Evolutionary conservation across 2,113 vertebrate species (phyloP), one percentile per base, ranked within the genome.

Genomic region (Labeo rohita): DNA sequence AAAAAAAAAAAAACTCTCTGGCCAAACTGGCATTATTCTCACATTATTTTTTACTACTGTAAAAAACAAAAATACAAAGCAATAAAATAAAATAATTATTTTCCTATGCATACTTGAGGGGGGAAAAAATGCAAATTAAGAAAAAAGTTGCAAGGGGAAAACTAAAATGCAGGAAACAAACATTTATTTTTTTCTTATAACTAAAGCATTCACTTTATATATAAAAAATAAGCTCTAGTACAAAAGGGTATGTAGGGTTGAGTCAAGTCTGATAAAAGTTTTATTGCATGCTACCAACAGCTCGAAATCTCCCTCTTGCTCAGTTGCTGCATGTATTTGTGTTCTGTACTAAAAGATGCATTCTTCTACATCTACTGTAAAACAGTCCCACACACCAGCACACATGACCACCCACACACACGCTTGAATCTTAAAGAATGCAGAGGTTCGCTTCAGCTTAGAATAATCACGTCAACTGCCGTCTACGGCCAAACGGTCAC

Each of bases 391-490:
- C 65, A 75, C 72, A 77, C 50, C 39, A 52, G 77, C 23, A 56
- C 66, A 80, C 75, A 85, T 59, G 76, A 65, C 52, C 74, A 10
- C 86, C 36, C 80, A 66, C 80, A 76, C 72, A 49, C 68, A 23
- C 18, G 21, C 68, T 61, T 34, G 11, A 34, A 16, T 66, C 49
- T 77, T 39, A 36, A 68, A 36, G 23, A 68, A 50, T 13, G 23
- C 63, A 0, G 28, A 70, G 12, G 39, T 80, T 65, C 39, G 16
- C 59, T 65, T 65, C 8, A 3, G 43, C 56, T 16, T 80, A 23
- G 56, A 80, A 63, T 80, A 80, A 80, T 80, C 78, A 65, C 13
- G 15, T 21, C 43, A 61, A 28, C 6, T n/a, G 3, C 61, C 6
- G 0, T 82, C 45, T 82, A 66, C 8, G 80, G 43, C 2, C 61